Base-by-base conservation (phyloP, 2,113 vertebrate genomes). In the Carassius auratus region DNA sequence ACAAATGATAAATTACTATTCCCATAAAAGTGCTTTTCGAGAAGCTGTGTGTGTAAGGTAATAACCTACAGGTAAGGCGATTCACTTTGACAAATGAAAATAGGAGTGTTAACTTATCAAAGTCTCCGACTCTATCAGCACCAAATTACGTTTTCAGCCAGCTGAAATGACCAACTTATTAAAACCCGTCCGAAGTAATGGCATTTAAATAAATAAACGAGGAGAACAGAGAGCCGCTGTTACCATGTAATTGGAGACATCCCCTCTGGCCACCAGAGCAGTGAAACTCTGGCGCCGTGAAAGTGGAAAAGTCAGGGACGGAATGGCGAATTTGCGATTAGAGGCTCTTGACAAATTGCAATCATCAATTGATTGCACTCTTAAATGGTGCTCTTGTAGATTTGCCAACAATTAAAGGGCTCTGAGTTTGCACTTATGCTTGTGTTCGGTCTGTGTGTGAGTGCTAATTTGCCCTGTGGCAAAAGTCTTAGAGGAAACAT, bases 131-230 rank as follows among this genome's bases (percentile, higher is more conserved):
- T 81, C 85, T 74, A 81, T 71, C 85, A 64, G 38, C 55, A 33
- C 52, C 85, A 74, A 86, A 86, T 84, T 80, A 73, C 82, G 23
- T 87, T 84, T 81, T 71, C 68, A 81, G 55, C 50, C 76, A 7
- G 86, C 68, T 8, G 52, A 84, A 87, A 87, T 84, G 52, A 81
- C 76, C 86, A 38, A 6, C 86, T 87, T 83, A 87, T 87, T 87
- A 87, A 87, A 84, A 84, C 52, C 45, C 8, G 45, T 64, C 76
- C 4, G 2, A 9, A 23, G 76, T 80, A 87, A 84, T 74, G 76
- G 68, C 45, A 30, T 87, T 81, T 81, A 81, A 81, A 81, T 81
- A 86, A 86, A 86, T 81, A 81, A 81, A 57, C 48, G 30, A 36
- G 26, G 50, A 83, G 68, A 73, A 73, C 30, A 59, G 30, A 57